Percentiles rank a stretch among this genome's conserved stretches.
phyloP scores from a whole-genome alignment of 2,797 vertebrate species.

The Siniperca scherzeri region DNA sequence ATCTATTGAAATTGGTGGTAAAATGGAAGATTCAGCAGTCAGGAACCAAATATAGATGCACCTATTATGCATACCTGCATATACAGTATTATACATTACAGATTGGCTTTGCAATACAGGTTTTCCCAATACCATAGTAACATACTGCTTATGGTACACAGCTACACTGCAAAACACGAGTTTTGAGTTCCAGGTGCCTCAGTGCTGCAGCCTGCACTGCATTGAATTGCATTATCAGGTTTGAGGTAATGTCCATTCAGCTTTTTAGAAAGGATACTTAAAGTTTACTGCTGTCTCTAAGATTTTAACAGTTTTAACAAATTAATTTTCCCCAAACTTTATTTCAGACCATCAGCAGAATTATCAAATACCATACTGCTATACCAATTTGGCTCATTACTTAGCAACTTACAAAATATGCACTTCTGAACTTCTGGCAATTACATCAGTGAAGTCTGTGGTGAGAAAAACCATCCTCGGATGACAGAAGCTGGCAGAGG shows the following conservation, averaged over 20 bases:
- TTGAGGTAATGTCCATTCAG: not conserved
- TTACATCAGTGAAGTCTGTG: constrained; percentile 62
- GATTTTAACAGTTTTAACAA: constrained; percentile 4
- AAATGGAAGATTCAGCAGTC: not conserved
- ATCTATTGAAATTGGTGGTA: not conserved
- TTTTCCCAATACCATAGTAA: not conserved
- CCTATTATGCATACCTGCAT: not conserved
- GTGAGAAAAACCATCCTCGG: constrained; percentile 46
- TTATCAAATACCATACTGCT: constrained; percentile 19
- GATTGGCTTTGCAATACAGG: not conserved
- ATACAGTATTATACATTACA: not conserved
- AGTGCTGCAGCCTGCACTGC: not conserved
- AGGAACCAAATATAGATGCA: not conserved
- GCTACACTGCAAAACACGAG: no score
- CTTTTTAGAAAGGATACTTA: not conserved
- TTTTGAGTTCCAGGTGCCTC: not conserved
- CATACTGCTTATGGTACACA: not conserved
- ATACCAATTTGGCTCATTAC: constrained; percentile 22
- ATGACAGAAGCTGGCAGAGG: constrained; percentile 57
- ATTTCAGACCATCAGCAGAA: constrained; percentile 28
- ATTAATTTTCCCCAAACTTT: not conserved
- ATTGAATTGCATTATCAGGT: not conserved
- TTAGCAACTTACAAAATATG: constrained; percentile 49
- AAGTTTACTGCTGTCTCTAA: not conserved
- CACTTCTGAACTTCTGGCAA: constrained; percentile 62